These are phyloP conservation scores for Alentia gelatinosa DNA, from an alignment of 2,888 invertebrate species.

Conservation along the genomic window DNA sequence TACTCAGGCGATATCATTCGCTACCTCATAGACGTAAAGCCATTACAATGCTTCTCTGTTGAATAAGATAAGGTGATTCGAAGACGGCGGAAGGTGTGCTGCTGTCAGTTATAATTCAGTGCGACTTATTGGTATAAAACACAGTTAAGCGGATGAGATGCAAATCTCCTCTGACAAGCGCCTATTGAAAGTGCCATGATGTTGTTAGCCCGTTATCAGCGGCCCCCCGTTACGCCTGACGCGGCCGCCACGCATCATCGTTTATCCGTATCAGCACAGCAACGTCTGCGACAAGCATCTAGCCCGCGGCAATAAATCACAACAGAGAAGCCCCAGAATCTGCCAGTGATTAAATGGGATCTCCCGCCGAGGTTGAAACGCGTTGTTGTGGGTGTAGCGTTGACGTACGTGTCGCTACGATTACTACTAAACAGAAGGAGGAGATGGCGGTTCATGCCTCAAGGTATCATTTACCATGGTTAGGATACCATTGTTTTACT, in stretches of 20 bases:
- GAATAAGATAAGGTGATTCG: neutral
- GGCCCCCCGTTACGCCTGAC: neutral
- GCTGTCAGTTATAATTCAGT: neutral
- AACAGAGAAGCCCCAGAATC: neutral
- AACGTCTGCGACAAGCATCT: neutral
- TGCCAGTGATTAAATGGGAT: neutral
- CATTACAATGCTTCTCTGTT: neutral
- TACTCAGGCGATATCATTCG: no score
- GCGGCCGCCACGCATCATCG: neutral
- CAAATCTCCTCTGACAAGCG: neutral
- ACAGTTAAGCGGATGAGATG: neutral
- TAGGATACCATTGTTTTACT: no score
- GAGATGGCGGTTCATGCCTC: no score
- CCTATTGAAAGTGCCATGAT: neutral
- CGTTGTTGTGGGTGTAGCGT: neutral
- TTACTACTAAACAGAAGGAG: no score
- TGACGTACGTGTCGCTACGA: no score
- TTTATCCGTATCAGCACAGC: neutral
- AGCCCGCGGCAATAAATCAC: neutral
- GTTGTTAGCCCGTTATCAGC: neutral
- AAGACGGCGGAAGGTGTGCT: neutral
- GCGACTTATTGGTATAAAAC: neutral
- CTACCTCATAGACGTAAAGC: no score
- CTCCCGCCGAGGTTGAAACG: neutral
- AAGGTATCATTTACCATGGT: no score